A percentile compares a stretch with the other conserved stretches of the same genome.
phyloP scores from a whole-genome alignment of 2,888 invertebrate species.

The Lissonota sp. region DNA sequence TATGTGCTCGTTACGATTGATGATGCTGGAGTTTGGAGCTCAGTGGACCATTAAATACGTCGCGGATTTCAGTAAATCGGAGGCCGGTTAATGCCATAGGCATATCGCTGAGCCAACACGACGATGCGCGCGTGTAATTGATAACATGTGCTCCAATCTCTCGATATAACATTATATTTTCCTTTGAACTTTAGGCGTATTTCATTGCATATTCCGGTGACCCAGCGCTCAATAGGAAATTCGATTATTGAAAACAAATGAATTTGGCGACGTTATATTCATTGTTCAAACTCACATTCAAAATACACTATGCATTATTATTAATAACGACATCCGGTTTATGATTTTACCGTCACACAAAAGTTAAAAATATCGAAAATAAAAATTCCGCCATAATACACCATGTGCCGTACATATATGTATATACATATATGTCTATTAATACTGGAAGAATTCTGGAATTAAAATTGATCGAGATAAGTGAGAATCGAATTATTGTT shows the following conservation, averaged over 20 bases:
- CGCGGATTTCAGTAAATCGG: conserved; percentile 19
- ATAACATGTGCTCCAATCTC: no score
- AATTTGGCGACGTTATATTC: neutral
- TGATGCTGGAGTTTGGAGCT: conserved; percentile 36
- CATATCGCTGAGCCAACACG: neutral
- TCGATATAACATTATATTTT: no score
- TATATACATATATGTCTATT: neutral
- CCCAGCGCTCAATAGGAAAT: no score
- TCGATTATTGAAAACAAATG: no score
- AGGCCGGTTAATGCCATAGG: conserved; percentile 10
- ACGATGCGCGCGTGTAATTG: no score
- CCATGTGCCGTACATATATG: no score
- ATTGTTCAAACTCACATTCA: neutral
- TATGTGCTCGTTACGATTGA: conserved; percentile 41
- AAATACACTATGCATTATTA: neutral
- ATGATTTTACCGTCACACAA: conserved; percentile 12
- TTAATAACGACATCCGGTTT: conserved; percentile 14
- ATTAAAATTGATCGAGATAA: neutral
- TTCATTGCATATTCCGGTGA: no score
- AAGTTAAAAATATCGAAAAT: neutral
- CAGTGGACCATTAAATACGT: conserved; percentile 51
- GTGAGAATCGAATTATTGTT: conserved; percentile 24
- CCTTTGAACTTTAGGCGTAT: no score
- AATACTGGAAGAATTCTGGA: neutral
- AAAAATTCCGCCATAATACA: neutral